Base-by-base conservation (phyloP, 2,888 invertebrate species). In the Campoplex capitator region DNA sequence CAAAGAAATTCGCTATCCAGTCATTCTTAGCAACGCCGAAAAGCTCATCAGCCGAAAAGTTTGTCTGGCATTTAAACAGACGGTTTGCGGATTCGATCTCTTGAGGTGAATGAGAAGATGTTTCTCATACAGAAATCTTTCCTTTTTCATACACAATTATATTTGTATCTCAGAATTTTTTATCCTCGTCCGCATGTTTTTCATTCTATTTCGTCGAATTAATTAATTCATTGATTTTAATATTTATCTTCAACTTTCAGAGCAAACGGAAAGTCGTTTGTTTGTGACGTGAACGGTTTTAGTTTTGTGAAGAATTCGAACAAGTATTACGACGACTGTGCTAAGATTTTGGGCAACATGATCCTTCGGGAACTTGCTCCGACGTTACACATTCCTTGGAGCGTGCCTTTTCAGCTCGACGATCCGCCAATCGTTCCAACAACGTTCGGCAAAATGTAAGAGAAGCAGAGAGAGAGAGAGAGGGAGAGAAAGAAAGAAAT, bases 271-370 rank as follows among this genome's bases (percentile, higher is more conserved):
- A 98, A 99, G 95, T 99, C 99, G 0, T 99, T 98, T 94, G 99
- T 99, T 0, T 99, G 99, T 95, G 99, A 99, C 95, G 99, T 99
- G 3, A 99, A 99, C 95, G 99, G 99, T 0, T 99, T 99, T 95
- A 99, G 99, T 93, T 99, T 99, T 95, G 99, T 99, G 42, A 99
- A 99, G 95, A 99, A 99, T 94, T 99, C 99, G 0, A 98, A 98
- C 94, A 99, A 99, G 94, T 99, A 99, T 95, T 99, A 99, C 94
- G 99, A 99, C 95, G 99, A 99, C 93, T 99, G 99, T 95, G 99
- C 99, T 35, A 99, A 99, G 95, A 99, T 99, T 87, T 95, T 99
- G 90, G 99, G 99, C 23, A 99, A 99, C 94, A 99, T 99, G 98
- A 99, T 99, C 87, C 95, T 99, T 84, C 95, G 99, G 83, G 98